Evolutionary conservation across 2,797 vertebrate species (phyloP), one percentile per base, ranked within the genome.

Genomic region (Liasis olivaceus): DNA sequence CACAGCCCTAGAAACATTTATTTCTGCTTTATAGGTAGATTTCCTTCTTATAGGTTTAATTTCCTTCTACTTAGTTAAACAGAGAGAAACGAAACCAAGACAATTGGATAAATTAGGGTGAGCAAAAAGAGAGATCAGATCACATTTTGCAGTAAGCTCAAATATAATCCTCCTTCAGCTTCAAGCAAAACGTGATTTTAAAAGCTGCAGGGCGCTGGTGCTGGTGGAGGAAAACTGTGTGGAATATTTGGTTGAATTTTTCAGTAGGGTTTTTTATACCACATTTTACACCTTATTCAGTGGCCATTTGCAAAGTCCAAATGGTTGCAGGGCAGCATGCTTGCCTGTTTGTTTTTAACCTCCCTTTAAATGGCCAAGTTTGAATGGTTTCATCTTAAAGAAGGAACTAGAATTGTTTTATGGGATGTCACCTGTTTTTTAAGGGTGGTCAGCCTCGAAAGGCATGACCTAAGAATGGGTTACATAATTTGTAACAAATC

Each of bases 91-190:
- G 0, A 0, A 36, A 87, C 5, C 0, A 0, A 88, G 36, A 0
- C 56, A 2, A 77, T 28, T 2, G 88, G 63, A 0, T 22, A 3
- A 2, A 0, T 47, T 59, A 85, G n/a, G 0, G 87, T 47, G 6
- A 88, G 60, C 42, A 26, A 2, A 5, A 87, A 2, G 0, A 1
- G 0, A 0, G 0, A n/a, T 12, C 59, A 1, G 17, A n/a, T 81
- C 0, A 14, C 66, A 42, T 0, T 0, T 0, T 91, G 17, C 0
- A 0, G 0, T 0, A 62, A 28, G 9, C 20, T 63, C 17, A 36
- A 24, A 24, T 56, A 66, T 59, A 28, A 47, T 26, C n/a, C 26
- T 47, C 2, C 0, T 0, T 24, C 0, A 64, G 42, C 88, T 58
- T 26, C 85, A 24, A 93, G 1, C 22, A 12, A 0, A 0, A 0